Conservation (phyloP, 1,140 invertebrate genomes). For the Holotrichia oblita region DNA sequence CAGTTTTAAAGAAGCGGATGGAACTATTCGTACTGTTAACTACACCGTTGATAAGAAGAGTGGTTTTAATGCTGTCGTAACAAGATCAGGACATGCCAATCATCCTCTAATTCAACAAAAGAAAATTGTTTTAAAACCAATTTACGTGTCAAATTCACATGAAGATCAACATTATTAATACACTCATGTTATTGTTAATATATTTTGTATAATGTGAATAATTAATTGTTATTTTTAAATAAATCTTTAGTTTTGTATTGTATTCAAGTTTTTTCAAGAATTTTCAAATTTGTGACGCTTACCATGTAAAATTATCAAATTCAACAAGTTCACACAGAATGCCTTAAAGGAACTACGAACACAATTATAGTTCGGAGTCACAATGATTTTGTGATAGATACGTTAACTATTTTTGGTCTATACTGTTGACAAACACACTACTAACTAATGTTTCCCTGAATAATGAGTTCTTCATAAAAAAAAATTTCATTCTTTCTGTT, state of each 20-base stretch:
- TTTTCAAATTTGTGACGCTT: too few relatives aligned
- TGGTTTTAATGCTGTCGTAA: slow-evolving; percentile 78
- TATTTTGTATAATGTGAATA: not conserved
- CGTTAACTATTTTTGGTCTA: too few relatives aligned
- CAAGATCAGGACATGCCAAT: slow-evolving; percentile 68
- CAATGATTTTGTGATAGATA: too few relatives aligned
- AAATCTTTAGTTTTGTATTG: not conserved
- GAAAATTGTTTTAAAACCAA: not conserved
- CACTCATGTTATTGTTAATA: not conserved
- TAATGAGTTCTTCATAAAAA: too few relatives aligned
- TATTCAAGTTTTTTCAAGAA: too few relatives aligned
- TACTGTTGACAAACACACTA: too few relatives aligned
- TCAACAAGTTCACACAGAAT: too few relatives aligned
- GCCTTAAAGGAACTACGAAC: too few relatives aligned
- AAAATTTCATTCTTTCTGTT: too few relatives aligned
- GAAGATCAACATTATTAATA: not conserved
- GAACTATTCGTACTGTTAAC: slow-evolving; percentile 77
- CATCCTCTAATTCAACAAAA: slow-evolving; percentile 8
- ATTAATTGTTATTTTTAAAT: not conserved
- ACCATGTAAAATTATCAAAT: too few relatives aligned
- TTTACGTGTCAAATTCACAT: not conserved
- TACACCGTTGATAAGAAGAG: slow-evolving; percentile 81
- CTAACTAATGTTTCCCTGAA: too few relatives aligned
- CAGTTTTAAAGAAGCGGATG: slow-evolving; percentile 80
- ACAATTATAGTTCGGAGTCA: too few relatives aligned